Evolutionary conservation across 2,113 vertebrate genomes (phyloP).

Genomic region (Balaenoptera acutorostrata): DNA sequence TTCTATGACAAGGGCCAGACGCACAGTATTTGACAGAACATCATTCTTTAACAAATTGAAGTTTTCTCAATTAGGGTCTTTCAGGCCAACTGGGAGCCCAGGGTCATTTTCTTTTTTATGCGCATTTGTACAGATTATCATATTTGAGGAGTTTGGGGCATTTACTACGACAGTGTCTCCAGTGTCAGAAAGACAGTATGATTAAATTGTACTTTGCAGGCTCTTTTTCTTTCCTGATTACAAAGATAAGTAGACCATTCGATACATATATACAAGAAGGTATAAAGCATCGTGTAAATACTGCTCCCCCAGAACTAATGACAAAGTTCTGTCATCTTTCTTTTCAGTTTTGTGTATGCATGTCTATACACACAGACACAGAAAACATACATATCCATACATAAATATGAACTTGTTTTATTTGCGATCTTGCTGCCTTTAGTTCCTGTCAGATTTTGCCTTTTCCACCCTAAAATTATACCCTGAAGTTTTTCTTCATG

Average conservation of each 20-base stretch:
- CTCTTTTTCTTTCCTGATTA: background rate
- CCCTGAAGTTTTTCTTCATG: background rate
- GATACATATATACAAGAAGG: background rate
- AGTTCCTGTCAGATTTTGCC: background rate
- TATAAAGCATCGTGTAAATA: background rate
- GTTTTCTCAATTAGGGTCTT: background rate
- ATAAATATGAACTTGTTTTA: background rate
- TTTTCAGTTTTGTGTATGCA: background rate
- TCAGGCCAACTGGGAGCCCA: background rate
- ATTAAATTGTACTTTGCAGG: background rate
- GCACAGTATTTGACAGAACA: no score
- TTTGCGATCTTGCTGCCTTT: background rate
- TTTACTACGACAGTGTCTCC: background rate
- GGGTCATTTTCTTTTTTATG: background rate
- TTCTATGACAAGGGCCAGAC: background rate
- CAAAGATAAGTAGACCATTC: background rate
- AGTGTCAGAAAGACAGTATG: background rate
- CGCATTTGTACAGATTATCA: background rate
- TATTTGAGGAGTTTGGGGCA: background rate
- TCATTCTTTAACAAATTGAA: background rate
- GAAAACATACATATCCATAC: no score
- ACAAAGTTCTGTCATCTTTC: fast-evolving
- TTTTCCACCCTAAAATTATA: background rate
- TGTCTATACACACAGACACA: background rate
- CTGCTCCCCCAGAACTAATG: background rate